Base-by-base conservation (phyloP, 2,113 vertebrate genomes). In the Heptranchias perlo region DNA sequence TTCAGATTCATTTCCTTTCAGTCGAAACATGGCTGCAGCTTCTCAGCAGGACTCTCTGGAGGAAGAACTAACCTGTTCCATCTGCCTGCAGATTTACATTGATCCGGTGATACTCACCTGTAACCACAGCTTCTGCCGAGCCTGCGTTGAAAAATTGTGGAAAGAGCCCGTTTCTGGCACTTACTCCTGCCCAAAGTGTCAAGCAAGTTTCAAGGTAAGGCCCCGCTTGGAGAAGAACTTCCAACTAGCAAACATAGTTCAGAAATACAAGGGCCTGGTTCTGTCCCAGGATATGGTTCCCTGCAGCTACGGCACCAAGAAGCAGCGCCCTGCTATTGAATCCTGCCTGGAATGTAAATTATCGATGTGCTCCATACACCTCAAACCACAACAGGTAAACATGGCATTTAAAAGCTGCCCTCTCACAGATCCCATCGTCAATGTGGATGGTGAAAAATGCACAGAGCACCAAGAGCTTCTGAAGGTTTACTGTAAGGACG, bases 31-130 rank as follows among this genome's bases (percentile, higher is more conserved):
- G 52, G 52, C 52, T 54, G 49, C 47, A 54, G 86, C 86, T 54
- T 28, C 47, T 4, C 47, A 58, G 23, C 8, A 4, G 25, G 86
- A 94, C 7, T 44, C 89, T 39, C 89, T 97, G 0, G 96, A 96
- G 94, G 96, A 96, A 35, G 58, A 97, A 96, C 95, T 97, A n/a
- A 97, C 89, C 13, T 98, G 97, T 96, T 96, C 97, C 0, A 97
- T 98, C 96, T 97, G 97, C 78, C 97, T 96, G 62, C 97, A 98
- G 94, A 96, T 97, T 93, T 97, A 97, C 39, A 97, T 84, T 4
- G 96, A 97, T 31, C 97, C 97, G 3, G 96, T 96, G n/a, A 97
- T 97, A 96, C 96, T 98, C 65, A 96, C 97, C 87, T 97, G 97
- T 76, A 97, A 97, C 23, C 97, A 98, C 97, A 97, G 96, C 96